These are phyloP conservation scores for Xiphophorus maculatus DNA, from an alignment of 2,113 vertebrate genomes.

Conservation along the genomic window DNA sequence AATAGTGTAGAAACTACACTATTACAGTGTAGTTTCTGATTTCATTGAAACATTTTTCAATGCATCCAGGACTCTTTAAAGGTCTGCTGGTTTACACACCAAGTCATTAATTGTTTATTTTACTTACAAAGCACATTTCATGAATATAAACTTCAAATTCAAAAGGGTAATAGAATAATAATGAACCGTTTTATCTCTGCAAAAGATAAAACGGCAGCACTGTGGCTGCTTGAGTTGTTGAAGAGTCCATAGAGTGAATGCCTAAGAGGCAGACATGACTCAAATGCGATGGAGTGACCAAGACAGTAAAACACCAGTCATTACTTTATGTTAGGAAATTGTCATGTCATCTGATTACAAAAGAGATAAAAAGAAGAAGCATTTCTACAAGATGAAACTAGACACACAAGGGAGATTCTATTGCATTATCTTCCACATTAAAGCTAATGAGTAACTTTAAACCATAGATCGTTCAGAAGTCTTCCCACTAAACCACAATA, in stretches of 20 bases:
- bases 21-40: no score
- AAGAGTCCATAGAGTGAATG: background rate
- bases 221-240: background rate
- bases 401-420: background rate
- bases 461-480: constrained; percentile 4
- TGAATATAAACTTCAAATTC: background rate
- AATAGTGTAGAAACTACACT: no score
- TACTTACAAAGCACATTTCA: no score
- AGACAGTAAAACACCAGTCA: background rate
- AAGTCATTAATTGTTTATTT: no score
- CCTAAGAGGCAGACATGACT: background rate
- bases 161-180: background rate
- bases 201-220: background rate
- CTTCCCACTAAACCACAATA: background rate
- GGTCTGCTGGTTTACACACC: no score
- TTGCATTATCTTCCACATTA: background rate
- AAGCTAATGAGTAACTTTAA: background rate
- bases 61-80: no score
- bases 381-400: background rate
- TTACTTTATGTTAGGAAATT: background rate
- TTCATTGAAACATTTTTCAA: no score
- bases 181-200: background rate
- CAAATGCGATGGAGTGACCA: background rate
- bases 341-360: background rate
- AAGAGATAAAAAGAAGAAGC: background rate